Percentiles rank a stretch among this genome's conserved stretches.
phyloP scores from a whole-genome alignment of 1,140 invertebrate species.

The Euwallacea fornicatus region DNA sequence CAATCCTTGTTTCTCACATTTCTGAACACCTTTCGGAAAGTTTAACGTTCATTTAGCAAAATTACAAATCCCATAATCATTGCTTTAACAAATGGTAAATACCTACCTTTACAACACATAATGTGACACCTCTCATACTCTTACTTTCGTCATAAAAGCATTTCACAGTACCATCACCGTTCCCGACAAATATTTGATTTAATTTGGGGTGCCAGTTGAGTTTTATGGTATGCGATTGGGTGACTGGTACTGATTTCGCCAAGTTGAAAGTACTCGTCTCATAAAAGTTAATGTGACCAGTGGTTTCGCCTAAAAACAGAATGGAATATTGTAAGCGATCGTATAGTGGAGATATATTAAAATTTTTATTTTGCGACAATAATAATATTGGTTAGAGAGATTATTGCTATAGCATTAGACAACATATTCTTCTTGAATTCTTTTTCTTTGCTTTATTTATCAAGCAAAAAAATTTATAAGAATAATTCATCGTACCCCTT shows the following conservation, averaged over 20 bases:
- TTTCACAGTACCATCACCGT: constrained; percentile 88
- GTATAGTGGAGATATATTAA: too few relatives aligned
- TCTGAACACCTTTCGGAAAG: too few relatives aligned
- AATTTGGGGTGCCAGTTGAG: constrained; percentile 95
- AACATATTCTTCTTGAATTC: too few relatives aligned
- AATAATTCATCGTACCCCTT: constrained; percentile 55
- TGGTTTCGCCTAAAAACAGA: constrained; percentile 55
- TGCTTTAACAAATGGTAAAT: background rate
- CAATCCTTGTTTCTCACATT: too few relatives aligned
- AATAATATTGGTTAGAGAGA: too few relatives aligned
- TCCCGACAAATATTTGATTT: constrained; percentile 94
- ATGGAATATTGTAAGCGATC: too few relatives aligned
- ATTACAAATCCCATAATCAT: background rate
- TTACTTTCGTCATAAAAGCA: constrained; percentile 87
- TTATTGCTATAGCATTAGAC: too few relatives aligned
- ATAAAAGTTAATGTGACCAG: constrained; percentile 81
- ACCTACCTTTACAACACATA: constrained; percentile 80
- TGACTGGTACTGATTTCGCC: constrained; percentile 73
- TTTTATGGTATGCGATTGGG: constrained; percentile 83
- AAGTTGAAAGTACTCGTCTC: constrained; percentile 76
- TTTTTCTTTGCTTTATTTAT: too few relatives aligned
- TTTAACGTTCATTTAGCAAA: background rate
- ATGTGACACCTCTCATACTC: constrained; percentile 86
- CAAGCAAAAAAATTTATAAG: too few relatives aligned
- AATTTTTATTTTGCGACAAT: too few relatives aligned